These are phyloP conservation scores for Aplysina aerophoba DNA, from an alignment of 37 sponge, comb jelly and placozoan species.

Conservation along the genomic window DNA sequence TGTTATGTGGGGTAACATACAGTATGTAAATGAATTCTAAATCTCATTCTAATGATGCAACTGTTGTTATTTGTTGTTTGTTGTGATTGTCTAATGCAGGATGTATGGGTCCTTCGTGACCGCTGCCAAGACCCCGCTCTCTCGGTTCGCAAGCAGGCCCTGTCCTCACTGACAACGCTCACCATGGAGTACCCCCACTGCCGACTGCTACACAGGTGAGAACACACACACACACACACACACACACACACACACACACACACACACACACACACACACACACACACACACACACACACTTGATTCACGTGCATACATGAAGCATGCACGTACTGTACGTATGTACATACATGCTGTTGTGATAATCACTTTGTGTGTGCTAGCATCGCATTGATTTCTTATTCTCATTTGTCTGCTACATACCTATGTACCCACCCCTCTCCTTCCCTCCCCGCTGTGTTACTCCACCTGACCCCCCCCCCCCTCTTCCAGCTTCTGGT, in stretches of 20 bases:
- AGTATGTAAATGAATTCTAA: neutral
- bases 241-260: neutral
- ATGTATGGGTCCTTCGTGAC: conserved; percentile 56
- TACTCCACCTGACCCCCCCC: neutral
- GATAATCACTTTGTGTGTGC: no score
- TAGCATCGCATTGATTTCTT: no score
- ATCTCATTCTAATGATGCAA: neutral
- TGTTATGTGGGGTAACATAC: no score
- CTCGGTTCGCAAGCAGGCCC: conserved; percentile 80
- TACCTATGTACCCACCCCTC: no score
- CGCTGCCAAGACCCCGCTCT: conserved; percentile 74
- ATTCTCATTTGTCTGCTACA: no score
- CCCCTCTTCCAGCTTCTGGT: conserved; percentile 56
- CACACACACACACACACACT: neutral
- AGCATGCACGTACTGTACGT: no score
- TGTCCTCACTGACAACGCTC: conserved; percentile 62
- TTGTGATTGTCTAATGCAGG: conserved; percentile 29
- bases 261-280: no score
- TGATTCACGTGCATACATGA: no score
- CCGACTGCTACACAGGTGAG: conserved; percentile 47
- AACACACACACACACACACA: neutral
- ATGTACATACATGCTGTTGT: no score
- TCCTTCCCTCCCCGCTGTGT: no score
- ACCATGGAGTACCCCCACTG: conserved; percentile 26
- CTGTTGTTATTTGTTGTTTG: neutral